Percentiles rank a stretch among this genome's conserved stretches.
These are phyloP conservation scores for Halcyon malimbica DNA, from an alignment of 2,113 vertebrate genomes.

Conservation along the genomic window DNA sequence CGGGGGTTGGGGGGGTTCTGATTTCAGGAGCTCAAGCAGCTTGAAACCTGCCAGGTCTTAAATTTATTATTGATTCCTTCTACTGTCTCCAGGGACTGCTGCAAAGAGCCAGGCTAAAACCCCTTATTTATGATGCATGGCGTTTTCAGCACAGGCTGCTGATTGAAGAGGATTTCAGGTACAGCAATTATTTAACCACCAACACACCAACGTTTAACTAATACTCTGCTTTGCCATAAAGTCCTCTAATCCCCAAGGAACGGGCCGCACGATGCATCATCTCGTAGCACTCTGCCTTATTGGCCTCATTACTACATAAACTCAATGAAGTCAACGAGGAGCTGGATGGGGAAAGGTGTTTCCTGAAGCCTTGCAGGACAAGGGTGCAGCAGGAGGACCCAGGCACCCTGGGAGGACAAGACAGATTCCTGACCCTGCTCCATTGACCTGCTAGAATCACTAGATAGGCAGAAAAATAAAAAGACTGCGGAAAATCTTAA, in stretches of 20 bases:
- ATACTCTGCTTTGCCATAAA: background rate
- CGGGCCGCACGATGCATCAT: background rate
- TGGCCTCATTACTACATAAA: background rate
- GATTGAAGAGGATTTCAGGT: constrained; percentile 37
- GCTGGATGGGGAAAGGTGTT: background rate
- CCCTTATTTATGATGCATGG: constrained; percentile 51
- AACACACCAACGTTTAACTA: background rate
- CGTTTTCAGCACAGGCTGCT: constrained; percentile 47
- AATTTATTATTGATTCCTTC: constrained; percentile 65
- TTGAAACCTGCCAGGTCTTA: constrained; percentile 42
- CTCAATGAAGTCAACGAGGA: background rate
- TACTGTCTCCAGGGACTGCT: constrained; percentile 36
- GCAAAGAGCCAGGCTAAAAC: constrained; percentile 55
- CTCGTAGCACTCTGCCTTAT: accelerated
- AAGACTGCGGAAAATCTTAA: background rate
- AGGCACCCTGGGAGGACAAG: background rate
- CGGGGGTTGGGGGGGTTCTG: background rate
- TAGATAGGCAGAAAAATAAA: background rate
- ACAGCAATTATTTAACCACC: constrained; percentile 2
- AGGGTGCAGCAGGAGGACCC: background rate
- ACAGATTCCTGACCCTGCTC: background rate
- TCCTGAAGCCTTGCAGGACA: background rate
- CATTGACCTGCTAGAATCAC: background rate
- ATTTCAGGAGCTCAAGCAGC: constrained; percentile 18
- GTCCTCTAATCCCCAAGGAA: background rate